phyloP scores from a whole-genome alignment of 2,888 invertebrate species.

The Dasypogon diadema region DNA sequence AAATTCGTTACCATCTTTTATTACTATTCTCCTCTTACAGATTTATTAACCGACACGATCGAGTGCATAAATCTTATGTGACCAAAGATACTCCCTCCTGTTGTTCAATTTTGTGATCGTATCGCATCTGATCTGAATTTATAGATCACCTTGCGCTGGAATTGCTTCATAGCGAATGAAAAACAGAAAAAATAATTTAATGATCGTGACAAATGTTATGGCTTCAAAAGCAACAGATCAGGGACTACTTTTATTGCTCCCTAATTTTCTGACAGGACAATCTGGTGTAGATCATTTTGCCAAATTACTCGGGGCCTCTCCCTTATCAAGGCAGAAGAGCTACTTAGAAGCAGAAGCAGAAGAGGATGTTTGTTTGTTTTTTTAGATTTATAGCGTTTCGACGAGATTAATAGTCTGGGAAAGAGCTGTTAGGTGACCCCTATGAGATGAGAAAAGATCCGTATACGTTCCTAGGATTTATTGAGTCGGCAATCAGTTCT shows the following conservation, averaged over 20 bases:
- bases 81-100: neutral
- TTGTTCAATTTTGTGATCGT: conserved; percentile 25
- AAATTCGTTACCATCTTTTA: conserved; percentile 14
- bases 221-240: neutral
- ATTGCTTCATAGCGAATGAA: neutral
- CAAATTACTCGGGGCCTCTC: conserved; percentile 12
- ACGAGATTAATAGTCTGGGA: conserved; percentile 3
- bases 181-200: neutral
- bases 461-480: conserved; percentile 9
- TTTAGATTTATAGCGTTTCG: conserved; percentile 7
- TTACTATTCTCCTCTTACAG: conserved; percentile 36
- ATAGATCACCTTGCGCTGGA: conserved; percentile 36
- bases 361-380: conserved; percentile 13
- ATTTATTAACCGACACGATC: conserved; percentile 42
- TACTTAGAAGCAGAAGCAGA: neutral
- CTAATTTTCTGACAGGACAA: neutral
- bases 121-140: conserved; percentile 8
- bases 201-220: neutral
- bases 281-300: conserved; percentile 23
- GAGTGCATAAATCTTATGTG: conserved; percentile 44
- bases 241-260: neutral
- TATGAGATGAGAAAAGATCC: neutral
- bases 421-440: conserved; percentile 11
- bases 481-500: neutral
- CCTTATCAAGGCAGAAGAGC: neutral